These are phyloP conservation scores for Heliconius charithonia DNA, from an alignment of 2,888 invertebrate species.

Conservation along the genomic window DNA sequence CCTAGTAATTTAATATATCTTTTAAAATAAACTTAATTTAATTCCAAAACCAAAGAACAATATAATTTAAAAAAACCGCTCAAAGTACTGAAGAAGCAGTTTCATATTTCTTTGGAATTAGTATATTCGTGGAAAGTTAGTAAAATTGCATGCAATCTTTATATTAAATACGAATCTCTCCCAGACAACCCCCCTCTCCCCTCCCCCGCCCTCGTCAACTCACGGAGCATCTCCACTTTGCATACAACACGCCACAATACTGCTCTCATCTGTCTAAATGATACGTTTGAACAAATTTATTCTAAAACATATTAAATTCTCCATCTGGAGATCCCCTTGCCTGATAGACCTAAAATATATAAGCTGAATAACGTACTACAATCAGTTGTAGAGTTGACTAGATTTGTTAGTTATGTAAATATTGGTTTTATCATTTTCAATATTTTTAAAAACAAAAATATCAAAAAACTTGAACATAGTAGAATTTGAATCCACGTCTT, in stretches of 20 bases:
- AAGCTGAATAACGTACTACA: too few relatives aligned
- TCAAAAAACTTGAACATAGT: too few relatives aligned
- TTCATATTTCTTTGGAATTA: neutral
- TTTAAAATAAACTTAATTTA: neutral
- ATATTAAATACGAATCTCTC: neutral
- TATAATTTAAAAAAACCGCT: neutral
- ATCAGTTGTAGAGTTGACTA: too few relatives aligned
- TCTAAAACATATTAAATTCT: neutral
- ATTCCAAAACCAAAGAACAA: neutral
- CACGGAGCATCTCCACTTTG: slow-evolving; percentile 6
- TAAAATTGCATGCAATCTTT: slow-evolving; percentile 1
- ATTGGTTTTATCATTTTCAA: too few relatives aligned
- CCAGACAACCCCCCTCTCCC: too few relatives aligned
- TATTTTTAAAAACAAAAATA: too few relatives aligned
- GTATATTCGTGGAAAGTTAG: neutral
- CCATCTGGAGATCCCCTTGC: neutral
- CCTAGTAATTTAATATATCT: neutral
- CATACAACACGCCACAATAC: slow-evolving; percentile 28
- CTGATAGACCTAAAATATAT: too few relatives aligned
- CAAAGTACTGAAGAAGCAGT: neutral
- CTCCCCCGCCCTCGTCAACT: neutral
- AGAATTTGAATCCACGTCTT: too few relatives aligned
- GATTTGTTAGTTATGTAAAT: too few relatives aligned
- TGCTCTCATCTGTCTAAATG: slow-evolving; percentile 4
- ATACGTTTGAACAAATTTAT: neutral